These are phyloP conservation scores for Asobara japonica DNA, from an alignment of 1,140 invertebrate species.

Conservation along the genomic window DNA sequence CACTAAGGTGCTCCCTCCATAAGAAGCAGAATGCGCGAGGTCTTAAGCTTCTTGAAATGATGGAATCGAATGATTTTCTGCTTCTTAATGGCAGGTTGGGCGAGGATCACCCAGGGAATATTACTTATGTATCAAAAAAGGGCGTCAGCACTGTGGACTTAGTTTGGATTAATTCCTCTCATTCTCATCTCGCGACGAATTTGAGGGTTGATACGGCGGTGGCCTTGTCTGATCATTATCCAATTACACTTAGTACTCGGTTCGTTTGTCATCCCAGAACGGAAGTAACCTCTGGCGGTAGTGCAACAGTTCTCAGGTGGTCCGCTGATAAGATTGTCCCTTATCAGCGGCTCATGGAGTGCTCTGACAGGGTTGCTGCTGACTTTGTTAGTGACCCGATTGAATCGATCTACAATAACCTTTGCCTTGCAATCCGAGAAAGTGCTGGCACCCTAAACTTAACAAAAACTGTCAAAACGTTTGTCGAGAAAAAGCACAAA, in stretches of 20 bases:
- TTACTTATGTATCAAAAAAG: not conserved
- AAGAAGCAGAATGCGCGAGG: not conserved
- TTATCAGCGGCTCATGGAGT: not conserved
- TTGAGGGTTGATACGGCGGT: not conserved
- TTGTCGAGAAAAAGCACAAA: not conserved
- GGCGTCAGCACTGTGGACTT: slow-evolving; percentile 10
- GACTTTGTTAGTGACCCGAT: no score
- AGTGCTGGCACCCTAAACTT: not conserved
- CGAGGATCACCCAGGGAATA: slow-evolving; percentile 2
- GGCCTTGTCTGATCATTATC: not conserved
- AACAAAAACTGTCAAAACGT: not conserved
- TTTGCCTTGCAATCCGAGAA: not conserved
- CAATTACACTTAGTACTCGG: not conserved
- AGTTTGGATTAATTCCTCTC: slow-evolving; percentile 2
- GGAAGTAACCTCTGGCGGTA: not conserved
- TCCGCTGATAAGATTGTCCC: no score
- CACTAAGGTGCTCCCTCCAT: not conserved
- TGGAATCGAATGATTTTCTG: slow-evolving; percentile 3
- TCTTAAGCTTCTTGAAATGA: slow-evolving; percentile 2
- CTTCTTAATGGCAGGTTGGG: slow-evolving; percentile 14
- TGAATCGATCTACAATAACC: not conserved
- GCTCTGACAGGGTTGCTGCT: not conserved
- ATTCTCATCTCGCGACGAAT: not conserved
- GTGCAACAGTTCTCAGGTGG: no score
- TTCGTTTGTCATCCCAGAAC: not conserved